These are phyloP conservation scores for Corvus moneduloides DNA, from an alignment of 2,113 vertebrate genomes.

Conservation along the genomic window DNA sequence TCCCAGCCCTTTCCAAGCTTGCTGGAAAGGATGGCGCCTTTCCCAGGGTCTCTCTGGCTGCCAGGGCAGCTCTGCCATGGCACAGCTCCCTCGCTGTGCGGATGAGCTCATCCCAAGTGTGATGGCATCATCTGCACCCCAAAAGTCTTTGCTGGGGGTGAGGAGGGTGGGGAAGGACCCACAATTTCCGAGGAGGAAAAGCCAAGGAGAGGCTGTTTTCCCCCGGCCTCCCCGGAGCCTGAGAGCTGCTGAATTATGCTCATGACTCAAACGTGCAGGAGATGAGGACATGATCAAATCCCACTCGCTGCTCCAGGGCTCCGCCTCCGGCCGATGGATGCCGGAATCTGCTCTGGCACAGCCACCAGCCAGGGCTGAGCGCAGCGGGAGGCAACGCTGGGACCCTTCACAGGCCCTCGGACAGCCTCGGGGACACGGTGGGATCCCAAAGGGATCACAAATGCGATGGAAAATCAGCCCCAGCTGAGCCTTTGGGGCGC, in stretches of 20 bases:
- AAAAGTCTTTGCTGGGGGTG: not conserved
- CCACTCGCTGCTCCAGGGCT: not conserved
- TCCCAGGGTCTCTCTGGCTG: not conserved
- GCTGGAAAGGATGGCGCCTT: not conserved
- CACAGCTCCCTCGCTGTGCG: not conserved
- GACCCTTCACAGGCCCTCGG: not conserved
- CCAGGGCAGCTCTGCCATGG: not conserved
- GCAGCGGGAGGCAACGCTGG: fast-evolving
- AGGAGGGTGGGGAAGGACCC: fast-evolving
- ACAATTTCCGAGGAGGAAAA: not conserved
- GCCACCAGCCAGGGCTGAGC: not conserved
- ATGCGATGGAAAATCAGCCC: not conserved
- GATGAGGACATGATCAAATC: not conserved
- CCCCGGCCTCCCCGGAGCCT: not conserved
- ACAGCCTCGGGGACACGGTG: not conserved
- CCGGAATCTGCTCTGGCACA: not conserved
- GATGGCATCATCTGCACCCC: not conserved
- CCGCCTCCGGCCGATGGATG: not conserved
- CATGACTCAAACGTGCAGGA: not conserved
- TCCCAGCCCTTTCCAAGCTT: not conserved
- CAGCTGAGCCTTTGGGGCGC: not conserved
- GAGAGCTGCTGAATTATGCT: not conserved
- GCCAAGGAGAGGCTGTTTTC: not conserved
- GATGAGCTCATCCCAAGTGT: not conserved
- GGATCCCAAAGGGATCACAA: not conserved